These are phyloP conservation scores for Andrena haemorrhoa DNA, from an alignment of 2,888 invertebrate species.

Conservation along the genomic window DNA sequence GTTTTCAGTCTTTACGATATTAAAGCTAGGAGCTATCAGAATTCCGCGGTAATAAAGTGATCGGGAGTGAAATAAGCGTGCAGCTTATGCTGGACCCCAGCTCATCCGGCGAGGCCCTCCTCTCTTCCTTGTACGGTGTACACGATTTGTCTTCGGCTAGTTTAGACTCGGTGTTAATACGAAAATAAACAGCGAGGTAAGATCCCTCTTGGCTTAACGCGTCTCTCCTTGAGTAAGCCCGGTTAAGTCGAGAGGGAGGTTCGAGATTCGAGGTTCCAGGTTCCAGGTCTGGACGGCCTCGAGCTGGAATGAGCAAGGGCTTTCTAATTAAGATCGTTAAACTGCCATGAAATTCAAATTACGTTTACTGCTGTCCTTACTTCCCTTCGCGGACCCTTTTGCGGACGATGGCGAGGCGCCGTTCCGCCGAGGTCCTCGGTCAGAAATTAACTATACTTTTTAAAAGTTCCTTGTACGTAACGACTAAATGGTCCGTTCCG, in stretches of 20 bases:
- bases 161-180: constrained; percentile 80
- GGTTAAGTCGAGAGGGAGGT: constrained; percentile 74
- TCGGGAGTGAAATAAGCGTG: constrained; percentile 32
- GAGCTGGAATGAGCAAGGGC: constrained; percentile 75
- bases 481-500: too few relatives aligned
- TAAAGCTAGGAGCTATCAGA: background rate
- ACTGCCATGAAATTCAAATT: constrained; percentile 84
- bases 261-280: constrained; percentile 77
- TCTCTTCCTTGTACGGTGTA: constrained; percentile 63
- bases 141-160: constrained; percentile 78
- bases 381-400: constrained; percentile 72
- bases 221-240: constrained; percentile 78
- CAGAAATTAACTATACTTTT: constrained; percentile 60
- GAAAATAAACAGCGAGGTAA: constrained; percentile 81
- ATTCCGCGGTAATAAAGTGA: constrained; percentile 21
- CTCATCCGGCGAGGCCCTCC: constrained; percentile 53
- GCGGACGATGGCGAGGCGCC: constrained; percentile 65
- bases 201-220: constrained; percentile 77
- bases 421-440: constrained; percentile 50
- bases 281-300: constrained; percentile 72
- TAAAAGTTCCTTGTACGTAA: constrained; percentile 36
- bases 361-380: constrained; percentile 79
- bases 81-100: constrained; percentile 59
- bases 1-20: too few relatives aligned
- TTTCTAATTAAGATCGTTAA: constrained; percentile 84